Evolutionary conservation across 2,888 invertebrate species (phyloP).

Genomic region (Caenorhabditis drosophilae): DNA sequence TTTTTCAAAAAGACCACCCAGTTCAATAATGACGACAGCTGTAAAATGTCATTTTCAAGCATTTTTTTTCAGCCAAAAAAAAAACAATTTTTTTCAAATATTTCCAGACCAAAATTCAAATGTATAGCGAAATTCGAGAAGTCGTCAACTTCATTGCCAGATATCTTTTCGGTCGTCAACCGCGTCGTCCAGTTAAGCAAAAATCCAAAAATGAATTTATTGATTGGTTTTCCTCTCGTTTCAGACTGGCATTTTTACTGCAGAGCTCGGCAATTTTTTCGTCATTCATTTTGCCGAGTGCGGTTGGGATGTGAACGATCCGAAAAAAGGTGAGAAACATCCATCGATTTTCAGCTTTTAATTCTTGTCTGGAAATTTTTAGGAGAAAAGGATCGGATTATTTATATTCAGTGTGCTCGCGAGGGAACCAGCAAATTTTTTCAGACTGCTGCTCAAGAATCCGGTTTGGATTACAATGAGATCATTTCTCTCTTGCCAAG

Average conservation of each 20-base stretch:
- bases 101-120: conserved; percentile 7
- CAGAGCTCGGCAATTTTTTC: conserved; percentile 42
- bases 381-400: conserved; percentile 29
- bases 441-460: conserved; percentile 16
- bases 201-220: not conserved
- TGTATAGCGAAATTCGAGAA: conserved; percentile 52
- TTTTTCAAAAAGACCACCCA: not conserved
- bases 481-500: not conserved
- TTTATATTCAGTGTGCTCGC: conserved; percentile 19
- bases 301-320: conserved; percentile 30
- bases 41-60: no score
- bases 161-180: conserved; percentile 26
- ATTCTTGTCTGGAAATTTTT: conserved; percentile 6
- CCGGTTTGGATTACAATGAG: conserved; percentile 32
- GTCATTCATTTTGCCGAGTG: conserved; percentile 22
- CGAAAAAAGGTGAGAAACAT: conserved; percentile 17
- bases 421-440: conserved; percentile 25
- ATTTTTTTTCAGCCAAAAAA: no score
- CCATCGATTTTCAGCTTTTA: not conserved
- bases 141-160: conserved; percentile 44
- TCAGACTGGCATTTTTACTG: conserved; percentile 40
- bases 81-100: conserved; percentile 1
- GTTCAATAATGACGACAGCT: no score
- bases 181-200: conserved; percentile 34
- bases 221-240: not conserved